Evolutionary conservation across 2,888 invertebrate genomes (phyloP).

Genomic region (Fragum whitleyi): DNA sequence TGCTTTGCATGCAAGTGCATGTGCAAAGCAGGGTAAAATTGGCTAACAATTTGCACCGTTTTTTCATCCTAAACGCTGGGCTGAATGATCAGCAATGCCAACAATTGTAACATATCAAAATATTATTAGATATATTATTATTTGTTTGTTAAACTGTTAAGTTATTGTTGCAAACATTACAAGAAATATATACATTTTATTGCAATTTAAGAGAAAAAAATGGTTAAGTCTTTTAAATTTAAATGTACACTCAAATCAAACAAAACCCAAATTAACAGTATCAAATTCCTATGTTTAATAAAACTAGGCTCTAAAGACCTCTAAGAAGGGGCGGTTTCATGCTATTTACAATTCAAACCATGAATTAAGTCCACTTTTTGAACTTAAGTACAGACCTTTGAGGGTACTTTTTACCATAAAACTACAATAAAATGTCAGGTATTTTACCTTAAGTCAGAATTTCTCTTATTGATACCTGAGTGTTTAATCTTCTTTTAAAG

Average conservation of each 20-base stretch:
- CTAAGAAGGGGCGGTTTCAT: constrained; percentile 16
- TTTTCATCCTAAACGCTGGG: no score
- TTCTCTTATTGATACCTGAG: constrained; percentile 7
- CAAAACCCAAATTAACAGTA: constrained; percentile 23
- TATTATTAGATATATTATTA: no score
- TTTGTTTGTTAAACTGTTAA: no score
- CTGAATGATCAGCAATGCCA: no score
- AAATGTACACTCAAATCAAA: neutral
- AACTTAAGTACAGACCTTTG: constrained; percentile 28
- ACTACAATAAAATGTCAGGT: constrained; percentile 29
- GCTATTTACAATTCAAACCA: constrained; percentile 26
- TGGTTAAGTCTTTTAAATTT: no score
- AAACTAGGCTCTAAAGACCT: constrained; percentile 23
- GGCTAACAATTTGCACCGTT: no score
- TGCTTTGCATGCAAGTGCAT: no score
- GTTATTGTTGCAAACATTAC: no score
- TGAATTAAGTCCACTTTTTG: constrained; percentile 27
- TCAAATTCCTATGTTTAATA: constrained; percentile 21
- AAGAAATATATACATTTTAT: no score
- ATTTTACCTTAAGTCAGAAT: neutral
- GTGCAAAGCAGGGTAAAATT: no score
- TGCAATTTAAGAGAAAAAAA: no score
- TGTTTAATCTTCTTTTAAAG: constrained; percentile 28
- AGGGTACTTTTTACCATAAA: constrained; percentile 32
- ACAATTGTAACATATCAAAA: no score